Evolutionary conservation across 2,113 vertebrate genomes (phyloP).

Genomic region (Clarias batrachus): DNA sequence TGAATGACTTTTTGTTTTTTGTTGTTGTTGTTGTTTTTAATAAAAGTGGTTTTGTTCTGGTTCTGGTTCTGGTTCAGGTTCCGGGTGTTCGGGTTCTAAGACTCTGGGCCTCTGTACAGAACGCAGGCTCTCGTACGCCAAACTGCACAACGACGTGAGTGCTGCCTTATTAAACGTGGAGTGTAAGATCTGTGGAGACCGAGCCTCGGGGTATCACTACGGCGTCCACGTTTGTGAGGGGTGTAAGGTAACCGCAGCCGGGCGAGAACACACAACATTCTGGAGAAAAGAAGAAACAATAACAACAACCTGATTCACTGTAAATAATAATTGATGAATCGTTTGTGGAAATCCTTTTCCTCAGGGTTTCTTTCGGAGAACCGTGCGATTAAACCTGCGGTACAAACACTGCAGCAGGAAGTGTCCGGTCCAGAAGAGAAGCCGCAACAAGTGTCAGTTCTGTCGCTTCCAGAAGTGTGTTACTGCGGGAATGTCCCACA

Average conservation of each 20-base stretch:
- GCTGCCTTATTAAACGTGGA: constrained; percentile 78
- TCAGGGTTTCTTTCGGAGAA: constrained; percentile 85
- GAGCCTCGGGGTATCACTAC: constrained; percentile 83
- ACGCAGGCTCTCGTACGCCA: constrained; percentile 70
- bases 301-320: neutral
- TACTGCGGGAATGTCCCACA: constrained; percentile 83
- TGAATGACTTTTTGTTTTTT: neutral
- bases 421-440: constrained; percentile 84
- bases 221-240: constrained; percentile 86
- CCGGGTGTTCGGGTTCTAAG: constrained; percentile 76
- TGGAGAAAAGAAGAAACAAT: neutral
- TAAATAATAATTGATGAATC: too few relatives aligned
- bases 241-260: constrained; percentile 74
- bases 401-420: constrained; percentile 82
- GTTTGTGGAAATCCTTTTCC: neutral
- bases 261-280: neutral
- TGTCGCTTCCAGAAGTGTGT: constrained; percentile 87
- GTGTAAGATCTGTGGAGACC: constrained; percentile 84
- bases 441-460: constrained; percentile 86
- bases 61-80: constrained; percentile 22
- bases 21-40: neutral
- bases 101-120: constrained; percentile 76
- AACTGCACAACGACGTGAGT: constrained; percentile 69
- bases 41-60: neutral
- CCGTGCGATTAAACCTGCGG: constrained; percentile 81